phyloP scores from a whole-genome alignment of 2,113 vertebrate species.

The Crotalus viridis region DNA sequence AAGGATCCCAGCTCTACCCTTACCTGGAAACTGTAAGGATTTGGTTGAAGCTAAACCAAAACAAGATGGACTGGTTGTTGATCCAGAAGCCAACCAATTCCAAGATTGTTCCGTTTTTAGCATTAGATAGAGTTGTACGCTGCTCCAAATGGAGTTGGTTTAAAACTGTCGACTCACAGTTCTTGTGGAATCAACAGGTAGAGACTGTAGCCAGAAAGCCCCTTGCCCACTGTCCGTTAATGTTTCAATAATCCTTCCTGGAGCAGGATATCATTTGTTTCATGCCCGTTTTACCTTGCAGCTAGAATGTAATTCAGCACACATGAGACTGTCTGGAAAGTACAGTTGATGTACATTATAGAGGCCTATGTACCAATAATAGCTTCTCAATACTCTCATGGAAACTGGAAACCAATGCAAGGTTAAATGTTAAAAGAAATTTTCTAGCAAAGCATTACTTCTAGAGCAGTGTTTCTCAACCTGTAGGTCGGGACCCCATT shows the following conservation, averaged over 20 bases:
- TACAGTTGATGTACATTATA: background rate
- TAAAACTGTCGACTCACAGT: background rate
- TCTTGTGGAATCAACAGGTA: background rate
- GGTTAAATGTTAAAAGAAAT: constrained; percentile 29
- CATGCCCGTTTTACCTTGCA: background rate
- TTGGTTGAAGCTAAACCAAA: background rate
- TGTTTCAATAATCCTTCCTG: background rate
- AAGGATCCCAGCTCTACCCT: background rate
- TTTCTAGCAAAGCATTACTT: background rate
- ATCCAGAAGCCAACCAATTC: background rate
- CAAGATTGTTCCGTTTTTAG: background rate
- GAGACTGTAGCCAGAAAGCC: background rate
- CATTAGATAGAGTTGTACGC: background rate
- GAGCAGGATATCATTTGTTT: background rate
- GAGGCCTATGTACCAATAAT: background rate
- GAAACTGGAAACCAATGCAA: constrained; percentile 7
- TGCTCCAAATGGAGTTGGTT: background rate
- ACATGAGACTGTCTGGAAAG: background rate
- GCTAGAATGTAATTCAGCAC: background rate
- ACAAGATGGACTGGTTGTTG: background rate
- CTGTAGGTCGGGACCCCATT: too few species aligned
- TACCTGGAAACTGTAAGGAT: background rate
- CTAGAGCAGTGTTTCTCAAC: too few species aligned
- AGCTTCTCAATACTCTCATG: background rate
- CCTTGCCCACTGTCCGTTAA: background rate